Conservation (phyloP, 2,113 vertebrate genomes). For the Rynchops niger region DNA sequence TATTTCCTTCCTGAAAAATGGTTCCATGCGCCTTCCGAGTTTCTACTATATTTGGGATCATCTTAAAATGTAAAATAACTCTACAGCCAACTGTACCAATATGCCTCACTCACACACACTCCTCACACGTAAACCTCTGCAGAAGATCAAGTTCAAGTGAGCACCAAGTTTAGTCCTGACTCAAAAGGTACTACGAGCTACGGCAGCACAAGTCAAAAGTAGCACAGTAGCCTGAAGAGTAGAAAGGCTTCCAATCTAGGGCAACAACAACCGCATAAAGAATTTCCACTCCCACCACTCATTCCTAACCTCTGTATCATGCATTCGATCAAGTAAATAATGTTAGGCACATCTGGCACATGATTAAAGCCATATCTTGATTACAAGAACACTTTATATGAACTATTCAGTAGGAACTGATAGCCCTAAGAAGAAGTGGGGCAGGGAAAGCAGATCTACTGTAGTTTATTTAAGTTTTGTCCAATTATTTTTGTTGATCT, state of each 20-base stretch:
- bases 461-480: background rate
- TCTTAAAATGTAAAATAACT: background rate
- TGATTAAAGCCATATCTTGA: background rate
- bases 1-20: background rate
- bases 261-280: background rate
- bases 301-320: slow-evolving; percentile 34
- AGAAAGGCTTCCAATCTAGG: background rate
- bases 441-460: background rate
- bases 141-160: background rate
- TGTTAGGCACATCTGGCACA: background rate
- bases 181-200: background rate
- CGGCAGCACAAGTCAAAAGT: background rate
- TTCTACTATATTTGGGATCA: slow-evolving; percentile 8
- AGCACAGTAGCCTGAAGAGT: background rate
- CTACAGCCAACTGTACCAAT: background rate
- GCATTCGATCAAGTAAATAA: background rate
- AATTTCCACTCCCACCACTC: background rate
- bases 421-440: background rate
- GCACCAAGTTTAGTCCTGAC: background rate
- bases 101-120: fast-evolving
- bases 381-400: background rate
- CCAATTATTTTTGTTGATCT: background rate
- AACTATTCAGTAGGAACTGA: background rate
- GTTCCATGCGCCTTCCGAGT: background rate
- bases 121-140: background rate